Base-by-base conservation (phyloP, 2,113 vertebrate species). In the Eidolon helvum region DNA sequence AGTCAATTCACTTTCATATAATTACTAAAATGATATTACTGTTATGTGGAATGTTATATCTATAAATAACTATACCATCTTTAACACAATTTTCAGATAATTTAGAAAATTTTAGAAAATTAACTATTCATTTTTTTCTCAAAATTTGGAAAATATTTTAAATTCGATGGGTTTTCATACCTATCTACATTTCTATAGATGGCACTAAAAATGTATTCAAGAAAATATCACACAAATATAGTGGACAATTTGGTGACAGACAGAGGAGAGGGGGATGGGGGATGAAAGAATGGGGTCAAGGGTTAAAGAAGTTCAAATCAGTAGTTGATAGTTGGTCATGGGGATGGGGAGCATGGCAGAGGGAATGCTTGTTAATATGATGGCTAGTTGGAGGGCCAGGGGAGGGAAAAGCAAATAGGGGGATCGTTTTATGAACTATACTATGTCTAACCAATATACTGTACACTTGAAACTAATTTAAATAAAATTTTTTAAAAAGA, bases 61-160 rank as follows among this genome's bases (percentile, higher is more conserved):
- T 61, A 90, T 38, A 9, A 91, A 90, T 75, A 74, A 93, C 43
- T n/a, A 78, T n/a, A 72, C 1, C 35, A 77, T 40, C 19, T 96
- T 91, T 80, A 92, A 92, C 7, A 71, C 5, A 95, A 83, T 65
- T 94, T 94, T 86, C 6, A 53, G 90, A 80, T 77, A 80, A 88
- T 43, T 83, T 78, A 79, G 8, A 90, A 95, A 85, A 83, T 85
- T 43, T 83, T 72, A 79, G 4, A 90, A 95, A 85, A 83, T 88
- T 48, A 77, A 24, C 38, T 71, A 66, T 57, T 96, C 50, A 57
- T 68, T 19, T 87, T 61, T 59, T 96, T 96, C 74, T 97, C 61
- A 97, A 82, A 87, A 94, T 83, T 75, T 87, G 43, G 19, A 94
- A 83, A 61, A 61, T 21, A 50, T 82, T 45, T 82, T 21, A 22